Conservation (phyloP, 2,888 invertebrate species). For the Notodonta dromedarius region DNA sequence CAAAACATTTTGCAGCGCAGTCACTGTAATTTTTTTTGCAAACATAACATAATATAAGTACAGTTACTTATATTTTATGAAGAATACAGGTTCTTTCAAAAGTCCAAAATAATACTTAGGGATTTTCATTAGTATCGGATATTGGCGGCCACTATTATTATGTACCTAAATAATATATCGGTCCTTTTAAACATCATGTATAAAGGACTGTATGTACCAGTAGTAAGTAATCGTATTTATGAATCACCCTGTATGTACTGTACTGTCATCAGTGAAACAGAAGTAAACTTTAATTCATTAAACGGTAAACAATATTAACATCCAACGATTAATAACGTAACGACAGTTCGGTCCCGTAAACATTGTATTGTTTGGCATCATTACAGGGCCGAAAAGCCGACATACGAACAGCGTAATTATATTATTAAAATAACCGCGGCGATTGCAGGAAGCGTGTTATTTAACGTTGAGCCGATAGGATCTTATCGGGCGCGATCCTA, state of each 20-base stretch:
- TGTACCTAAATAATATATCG: no score
- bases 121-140: no score
- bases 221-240: no score
- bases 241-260: background rate
- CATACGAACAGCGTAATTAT: conserved; percentile 78
- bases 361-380: conserved; percentile 61
- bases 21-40: no score
- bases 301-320: conserved; percentile 6
- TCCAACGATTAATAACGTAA: conserved; percentile 44
- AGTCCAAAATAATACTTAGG: no score
- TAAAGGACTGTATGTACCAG: no score
- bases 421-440: conserved; percentile 81
- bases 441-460: conserved; percentile 84
- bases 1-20: background rate
- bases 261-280: background rate
- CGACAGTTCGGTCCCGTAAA: conserved; percentile 44
- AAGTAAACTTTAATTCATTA: background rate
- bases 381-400: conserved; percentile 69
- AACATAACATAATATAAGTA: no score
- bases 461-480: conserved; percentile 77
- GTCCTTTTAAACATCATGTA: no score
- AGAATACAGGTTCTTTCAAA: no score
- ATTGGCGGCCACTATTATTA: no score
- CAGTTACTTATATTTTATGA: no score
- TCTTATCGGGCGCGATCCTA: conserved; percentile 78